These are phyloP conservation scores for Drosophila tanythrix DNA, from an alignment of 2,888 invertebrate genomes.

Conservation along the genomic window DNA sequence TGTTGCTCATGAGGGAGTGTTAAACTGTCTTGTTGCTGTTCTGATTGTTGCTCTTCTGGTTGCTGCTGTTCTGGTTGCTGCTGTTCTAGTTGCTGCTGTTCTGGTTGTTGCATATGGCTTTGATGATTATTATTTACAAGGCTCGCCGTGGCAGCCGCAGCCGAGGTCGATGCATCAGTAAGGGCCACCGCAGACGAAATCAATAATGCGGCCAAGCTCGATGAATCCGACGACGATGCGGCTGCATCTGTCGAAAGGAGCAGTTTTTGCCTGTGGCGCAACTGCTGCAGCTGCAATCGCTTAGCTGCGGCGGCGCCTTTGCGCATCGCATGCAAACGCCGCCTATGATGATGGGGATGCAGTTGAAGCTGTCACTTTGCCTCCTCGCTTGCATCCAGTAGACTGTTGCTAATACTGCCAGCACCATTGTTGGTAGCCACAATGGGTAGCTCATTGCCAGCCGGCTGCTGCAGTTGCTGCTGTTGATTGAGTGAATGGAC, in stretches of 20 bases:
- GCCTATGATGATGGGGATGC: constrained; percentile 81
- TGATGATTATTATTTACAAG: constrained; percentile 82
- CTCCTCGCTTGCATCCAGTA: constrained; percentile 80
- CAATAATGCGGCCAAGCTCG: constrained; percentile 74
- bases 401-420: constrained; percentile 70
- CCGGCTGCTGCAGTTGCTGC: constrained; percentile 63
- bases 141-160: constrained; percentile 60
- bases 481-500: constrained; percentile 82
- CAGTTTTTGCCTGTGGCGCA: constrained; percentile 67
- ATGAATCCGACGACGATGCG: constrained; percentile 66
- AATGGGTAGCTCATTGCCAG: constrained; percentile 61
- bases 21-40: constrained; percentile 47
- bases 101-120: constrained; percentile 72
- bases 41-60: constrained; percentile 38
- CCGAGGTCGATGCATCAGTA: constrained; percentile 63
- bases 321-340: constrained; percentile 80
- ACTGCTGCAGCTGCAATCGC: constrained; percentile 69
- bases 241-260: constrained; percentile 67
- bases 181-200: constrained; percentile 72
- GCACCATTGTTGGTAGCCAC: constrained; percentile 61
- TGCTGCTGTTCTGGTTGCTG: constrained; percentile 32
- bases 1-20: constrained; percentile 27
- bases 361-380: constrained; percentile 84
- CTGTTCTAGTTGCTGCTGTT: constrained; percentile 45
- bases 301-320: constrained; percentile 72